Evolutionary conservation across 2,113 vertebrate species (phyloP).

Genomic region (Apeltes quadracus): DNA sequence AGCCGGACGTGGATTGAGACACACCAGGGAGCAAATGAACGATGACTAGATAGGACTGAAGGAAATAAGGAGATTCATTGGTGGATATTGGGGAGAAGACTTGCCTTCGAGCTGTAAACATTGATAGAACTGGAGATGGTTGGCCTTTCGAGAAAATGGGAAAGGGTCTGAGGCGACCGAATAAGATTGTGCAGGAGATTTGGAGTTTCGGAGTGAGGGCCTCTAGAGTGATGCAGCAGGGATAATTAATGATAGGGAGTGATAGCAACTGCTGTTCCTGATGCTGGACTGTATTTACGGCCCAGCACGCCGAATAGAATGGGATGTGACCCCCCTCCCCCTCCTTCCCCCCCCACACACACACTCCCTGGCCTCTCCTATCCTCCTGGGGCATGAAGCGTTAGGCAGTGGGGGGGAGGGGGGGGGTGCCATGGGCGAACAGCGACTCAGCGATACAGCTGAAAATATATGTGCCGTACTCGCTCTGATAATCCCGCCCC

Average conservation of each 20-base stretch:
- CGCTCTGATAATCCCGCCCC: slow-evolving; percentile 64
- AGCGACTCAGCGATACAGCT: slow-evolving; percentile 65
- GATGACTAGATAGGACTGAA: slow-evolving; percentile 26
- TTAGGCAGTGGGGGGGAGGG: slow-evolving; percentile 27
- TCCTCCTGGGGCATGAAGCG: slow-evolving; percentile 46
- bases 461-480: slow-evolving; percentile 63
- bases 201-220: slow-evolving; percentile 57
- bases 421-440: slow-evolving; percentile 38
- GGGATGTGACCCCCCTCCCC: slow-evolving; percentile 49
- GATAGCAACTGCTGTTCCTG: slow-evolving; percentile 76
- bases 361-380: slow-evolving; percentile 44
- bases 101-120: slow-evolving; percentile 24
- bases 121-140: slow-evolving; percentile 48
- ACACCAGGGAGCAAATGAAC: slow-evolving; percentile 54
- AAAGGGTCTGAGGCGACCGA: slow-evolving; percentile 20
- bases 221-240: slow-evolving; percentile 68
- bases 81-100: slow-evolving; percentile 34
- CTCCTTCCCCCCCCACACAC: too few species aligned
- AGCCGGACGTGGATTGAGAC: slow-evolving; percentile 58
- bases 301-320: slow-evolving; percentile 60
- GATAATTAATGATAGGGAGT: slow-evolving; percentile 76
- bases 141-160: slow-evolving; percentile 49
- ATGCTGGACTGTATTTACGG: slow-evolving; percentile 71
- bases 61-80: slow-evolving; percentile 34
- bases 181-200: slow-evolving; percentile 59